Conservation (phyloP, 2,888 invertebrate species). For the Drosophila mayaguana region DNA sequence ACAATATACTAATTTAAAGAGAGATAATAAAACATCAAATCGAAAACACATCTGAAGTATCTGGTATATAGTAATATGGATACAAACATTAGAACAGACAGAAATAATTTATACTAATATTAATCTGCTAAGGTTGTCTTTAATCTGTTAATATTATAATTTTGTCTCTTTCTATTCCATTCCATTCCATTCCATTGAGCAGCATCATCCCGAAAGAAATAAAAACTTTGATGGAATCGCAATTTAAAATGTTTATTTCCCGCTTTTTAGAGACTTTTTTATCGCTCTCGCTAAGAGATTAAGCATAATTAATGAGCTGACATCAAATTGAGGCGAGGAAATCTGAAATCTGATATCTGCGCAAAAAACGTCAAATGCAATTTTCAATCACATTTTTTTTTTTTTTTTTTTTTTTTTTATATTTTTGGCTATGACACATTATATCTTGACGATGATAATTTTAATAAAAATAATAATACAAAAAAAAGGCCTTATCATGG, state of each 20-base stretch:
- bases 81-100: background rate
- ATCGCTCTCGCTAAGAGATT: background rate
- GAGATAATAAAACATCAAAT: no score
- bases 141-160: background rate
- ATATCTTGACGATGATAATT: constrained; percentile 29
- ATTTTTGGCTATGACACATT: constrained; percentile 25
- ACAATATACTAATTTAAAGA: background rate
- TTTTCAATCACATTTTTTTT: constrained; percentile 1
- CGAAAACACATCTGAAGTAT: background rate
- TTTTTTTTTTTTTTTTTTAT: background rate
- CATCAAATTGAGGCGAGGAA: background rate
- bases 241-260: background rate
- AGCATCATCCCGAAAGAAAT: background rate
- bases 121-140: background rate
- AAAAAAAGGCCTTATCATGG: constrained; percentile 49
- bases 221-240: background rate
- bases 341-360: constrained; percentile 5
- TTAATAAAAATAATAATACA: constrained; percentile 20
- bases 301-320: constrained; percentile 12
- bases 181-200: no score
- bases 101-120: no score
- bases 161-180: no score
- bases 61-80: background rate
- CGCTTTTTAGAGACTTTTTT: background rate
- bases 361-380: constrained; percentile 18